Evolutionary conservation across 2,113 vertebrate genomes (phyloP).

Genomic region (pig (Sus scrofa)): DNA sequence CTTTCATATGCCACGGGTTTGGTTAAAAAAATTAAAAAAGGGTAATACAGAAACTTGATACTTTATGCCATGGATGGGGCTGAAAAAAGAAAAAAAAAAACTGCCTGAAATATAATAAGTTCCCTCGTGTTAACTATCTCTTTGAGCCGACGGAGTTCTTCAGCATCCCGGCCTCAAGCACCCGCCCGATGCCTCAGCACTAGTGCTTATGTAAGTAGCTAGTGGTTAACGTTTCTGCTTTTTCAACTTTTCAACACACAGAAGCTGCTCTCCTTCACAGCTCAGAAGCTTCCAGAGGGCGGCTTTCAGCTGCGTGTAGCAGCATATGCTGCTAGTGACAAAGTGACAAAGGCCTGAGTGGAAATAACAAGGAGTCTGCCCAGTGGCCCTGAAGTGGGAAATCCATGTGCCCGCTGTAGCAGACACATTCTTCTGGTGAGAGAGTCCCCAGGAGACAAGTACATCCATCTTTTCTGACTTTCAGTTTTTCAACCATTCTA

Average conservation of each 20-base stretch:
- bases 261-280: background rate
- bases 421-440: background rate
- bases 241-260: background rate
- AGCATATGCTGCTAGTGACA: fast-evolving
- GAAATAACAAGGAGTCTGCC: fast-evolving
- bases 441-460: background rate
- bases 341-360: background rate
- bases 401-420: fast-evolving
- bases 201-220: background rate
- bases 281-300: background rate
- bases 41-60: no score
- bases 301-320: background rate
- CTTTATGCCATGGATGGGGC: no score
- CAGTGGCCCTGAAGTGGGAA: background rate
- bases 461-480: fast-evolving
- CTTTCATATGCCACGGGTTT: no score
- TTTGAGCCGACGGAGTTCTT: fast-evolving
- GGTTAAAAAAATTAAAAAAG: no score
- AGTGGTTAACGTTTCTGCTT: background rate
- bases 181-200: fast-evolving
- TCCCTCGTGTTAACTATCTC: background rate
- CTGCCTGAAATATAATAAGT: fast-evolving
- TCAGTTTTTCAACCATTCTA: background rate
- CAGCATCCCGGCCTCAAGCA: background rate
- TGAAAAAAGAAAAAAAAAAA: background rate